Conservation (phyloP, 2,888 invertebrate genomes). For the Thecophora atra region DNA sequence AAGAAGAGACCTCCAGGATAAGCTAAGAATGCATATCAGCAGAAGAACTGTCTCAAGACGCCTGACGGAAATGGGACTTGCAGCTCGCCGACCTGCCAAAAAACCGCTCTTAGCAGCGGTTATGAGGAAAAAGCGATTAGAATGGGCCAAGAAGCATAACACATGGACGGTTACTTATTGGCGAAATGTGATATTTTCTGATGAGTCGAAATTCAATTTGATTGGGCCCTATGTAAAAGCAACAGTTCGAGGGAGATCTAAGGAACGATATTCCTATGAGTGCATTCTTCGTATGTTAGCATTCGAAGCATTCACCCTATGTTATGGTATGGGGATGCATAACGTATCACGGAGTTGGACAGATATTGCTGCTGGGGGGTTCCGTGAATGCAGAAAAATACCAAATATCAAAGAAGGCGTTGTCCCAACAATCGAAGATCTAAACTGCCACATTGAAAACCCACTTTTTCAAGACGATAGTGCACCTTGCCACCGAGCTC, state of each 20-base stretch:
- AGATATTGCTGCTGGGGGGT: not conserved
- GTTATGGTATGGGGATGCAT: not conserved
- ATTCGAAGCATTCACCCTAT: constrained; percentile 18
- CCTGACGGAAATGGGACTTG: too few species aligned
- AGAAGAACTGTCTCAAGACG: too few species aligned
- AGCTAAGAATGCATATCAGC: too few species aligned
- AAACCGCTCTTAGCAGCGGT: too few species aligned
- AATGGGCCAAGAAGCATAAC: not conserved
- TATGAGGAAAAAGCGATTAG: not conserved
- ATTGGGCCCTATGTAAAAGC: not conserved
- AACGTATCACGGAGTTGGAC: constrained; percentile 4
- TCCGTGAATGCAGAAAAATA: not conserved
- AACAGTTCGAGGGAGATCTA: not conserved
- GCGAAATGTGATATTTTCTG: not conserved
- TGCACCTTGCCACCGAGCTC: too few species aligned
- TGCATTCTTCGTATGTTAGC: not conserved
- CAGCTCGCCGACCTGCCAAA: too few species aligned
- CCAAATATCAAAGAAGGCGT: not conserved
- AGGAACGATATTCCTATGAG: not conserved
- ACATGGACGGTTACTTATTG: not conserved
- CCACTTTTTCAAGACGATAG: too few species aligned
- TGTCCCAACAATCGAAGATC: not conserved
- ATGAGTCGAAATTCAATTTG: constrained; percentile 1
- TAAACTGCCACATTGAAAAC: too few species aligned
- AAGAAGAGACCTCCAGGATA: too few species aligned